Percentiles rank a stretch among this genome's conserved stretches.
These are phyloP conservation scores for Globodera rostochiensis DNA, from an alignment of 1,140 invertebrate species.

Conservation along the genomic window DNA sequence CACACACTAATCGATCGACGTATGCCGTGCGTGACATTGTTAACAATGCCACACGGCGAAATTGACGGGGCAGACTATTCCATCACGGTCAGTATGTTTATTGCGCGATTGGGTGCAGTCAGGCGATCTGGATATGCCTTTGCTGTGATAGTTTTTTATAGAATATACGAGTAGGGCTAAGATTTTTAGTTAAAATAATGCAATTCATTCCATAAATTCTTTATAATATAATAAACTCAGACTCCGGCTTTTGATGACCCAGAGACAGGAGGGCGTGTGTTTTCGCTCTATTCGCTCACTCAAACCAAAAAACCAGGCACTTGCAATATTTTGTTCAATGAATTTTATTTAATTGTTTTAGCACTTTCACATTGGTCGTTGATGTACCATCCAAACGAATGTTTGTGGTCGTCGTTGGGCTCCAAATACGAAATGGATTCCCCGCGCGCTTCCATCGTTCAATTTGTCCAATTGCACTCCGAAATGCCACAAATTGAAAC, in stretches of 20 bases:
- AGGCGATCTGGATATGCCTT: too few species aligned
- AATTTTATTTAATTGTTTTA: neutral
- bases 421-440: conserved; percentile 14
- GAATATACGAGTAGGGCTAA: too few species aligned
- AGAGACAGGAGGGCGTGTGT: conserved; percentile 5
- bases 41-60: conserved; percentile 22
- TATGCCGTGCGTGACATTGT: conserved; percentile 12
- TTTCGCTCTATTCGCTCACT: conserved; percentile 24
- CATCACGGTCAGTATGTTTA: conserved; percentile 6
- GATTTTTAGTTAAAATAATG: too few species aligned
- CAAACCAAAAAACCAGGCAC: conserved; percentile 25
- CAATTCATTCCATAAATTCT: neutral
- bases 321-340: neutral
- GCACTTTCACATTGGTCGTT: conserved; percentile 27
- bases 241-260: conserved; percentile 20
- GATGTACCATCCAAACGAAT: conserved; percentile 20
- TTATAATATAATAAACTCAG: conserved; percentile 13
- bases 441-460: neutral
- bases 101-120: too few species aligned
- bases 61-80: conserved; percentile 26
- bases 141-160: too few species aligned
- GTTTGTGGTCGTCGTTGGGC: conserved; percentile 20
- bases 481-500: neutral
- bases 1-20: conserved; percentile 22
- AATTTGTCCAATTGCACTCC: conserved; percentile 13